Evolutionary conservation across 2,888 invertebrate species (phyloP), one percentile per base, ranked within the genome.

Genomic region (Idaea aversata): DNA sequence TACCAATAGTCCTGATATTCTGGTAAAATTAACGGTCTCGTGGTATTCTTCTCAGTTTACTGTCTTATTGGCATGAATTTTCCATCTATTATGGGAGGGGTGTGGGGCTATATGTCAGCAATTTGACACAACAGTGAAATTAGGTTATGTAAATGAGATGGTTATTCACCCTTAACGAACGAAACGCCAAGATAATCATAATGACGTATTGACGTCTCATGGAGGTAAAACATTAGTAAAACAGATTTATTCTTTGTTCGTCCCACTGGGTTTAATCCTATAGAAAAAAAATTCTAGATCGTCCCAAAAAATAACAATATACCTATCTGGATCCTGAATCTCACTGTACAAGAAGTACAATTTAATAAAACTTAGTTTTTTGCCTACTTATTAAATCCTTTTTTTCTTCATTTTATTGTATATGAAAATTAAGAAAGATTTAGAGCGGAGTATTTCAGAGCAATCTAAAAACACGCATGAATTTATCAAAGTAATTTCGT

Each of bases 101-200:
- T 76, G 76, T 73, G 77, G 76, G 71, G 77, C 80, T 83, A 84
- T 83, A 82, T 84, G 83, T 85, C 85, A 84, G 85, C 80, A 81
- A 86, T 86, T 84, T 85, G 83, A 86, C 80, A 83, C 82, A 83
- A 79, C 81, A 82, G 82, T 78, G 82, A 82, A 88, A 88, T 88
- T 86, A 87, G 84, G 84, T 84, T 88, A 88, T 88, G 88, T 80
- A 88, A 88, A 88, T 88, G 84, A 78, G 80, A 83, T 79, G 83
- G 83, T 81, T 85, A 87, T 83, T 82, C 82, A 83, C 81, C 79
- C 75, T 72, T 76, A 73, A 74, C 81, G 79, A 77, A 79, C 80
- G 82, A 79, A 84, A 81, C 78, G 73, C 74, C 75, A 76, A 82
- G 25, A 25, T 25, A 25, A 25, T 25, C 25, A 25, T 25, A 25